These are phyloP conservation scores for Chlorocebus sabaeus DNA, from an alignment of 2,113 vertebrate species.

Conservation along the genomic window DNA sequence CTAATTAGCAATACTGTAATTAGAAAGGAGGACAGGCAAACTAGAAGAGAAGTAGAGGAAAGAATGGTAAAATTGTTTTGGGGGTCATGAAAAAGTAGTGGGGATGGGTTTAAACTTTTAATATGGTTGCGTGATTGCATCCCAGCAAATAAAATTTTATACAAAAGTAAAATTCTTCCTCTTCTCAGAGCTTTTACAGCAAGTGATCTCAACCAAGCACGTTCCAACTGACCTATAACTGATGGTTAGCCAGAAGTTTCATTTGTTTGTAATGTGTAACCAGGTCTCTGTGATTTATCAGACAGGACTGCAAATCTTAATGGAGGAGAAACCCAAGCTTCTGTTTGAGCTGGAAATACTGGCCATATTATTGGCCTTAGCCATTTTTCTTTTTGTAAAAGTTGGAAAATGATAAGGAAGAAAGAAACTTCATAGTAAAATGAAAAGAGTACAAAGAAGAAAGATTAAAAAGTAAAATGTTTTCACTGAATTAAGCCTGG, in stretches of 20 bases:
- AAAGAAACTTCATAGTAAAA: background rate
- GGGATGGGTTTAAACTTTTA: background rate
- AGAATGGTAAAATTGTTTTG: background rate
- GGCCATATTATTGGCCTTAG: background rate
- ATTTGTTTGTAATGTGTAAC: background rate
- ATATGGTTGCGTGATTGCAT: background rate
- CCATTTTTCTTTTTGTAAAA: background rate
- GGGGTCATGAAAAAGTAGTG: background rate
- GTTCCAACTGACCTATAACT: background rate
- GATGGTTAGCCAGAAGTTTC: too few relatives aligned
- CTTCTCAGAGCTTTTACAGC: background rate
- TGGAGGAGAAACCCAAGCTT: background rate
- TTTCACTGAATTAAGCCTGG: background rate
- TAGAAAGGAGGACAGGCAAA: background rate
- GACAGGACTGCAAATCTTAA: background rate
- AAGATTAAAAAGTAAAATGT: background rate
- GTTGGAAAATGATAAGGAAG: background rate
- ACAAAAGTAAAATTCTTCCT: background rate
- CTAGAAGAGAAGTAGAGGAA: background rate
- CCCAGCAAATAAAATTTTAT: background rate
- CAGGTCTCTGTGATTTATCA: background rate
- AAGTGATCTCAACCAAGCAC: background rate
- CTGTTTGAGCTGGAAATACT: background rate
- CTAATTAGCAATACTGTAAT: background rate
- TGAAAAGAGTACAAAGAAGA: background rate